Base-by-base conservation (phyloP, 2,888 invertebrate genomes). In the Marasmarcha lunaedactyla region DNA sequence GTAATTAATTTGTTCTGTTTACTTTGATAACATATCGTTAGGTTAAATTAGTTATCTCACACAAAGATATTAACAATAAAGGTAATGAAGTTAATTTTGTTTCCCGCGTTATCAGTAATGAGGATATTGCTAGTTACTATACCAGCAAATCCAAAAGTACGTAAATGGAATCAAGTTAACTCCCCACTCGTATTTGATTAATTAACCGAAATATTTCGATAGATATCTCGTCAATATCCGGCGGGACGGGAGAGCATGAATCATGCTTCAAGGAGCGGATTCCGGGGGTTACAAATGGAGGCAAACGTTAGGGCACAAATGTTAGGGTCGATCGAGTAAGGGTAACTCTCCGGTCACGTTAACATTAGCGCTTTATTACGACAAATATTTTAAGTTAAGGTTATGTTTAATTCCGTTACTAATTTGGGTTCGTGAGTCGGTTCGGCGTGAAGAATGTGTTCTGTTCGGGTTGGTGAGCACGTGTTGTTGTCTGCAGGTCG, bases 331-430 rank as follows among this genome's bases (percentile, higher is more conserved):
- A 74, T 74, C 74, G 67, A 70, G 65, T 70, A 72, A 69, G 83
- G 78, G 81, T 79, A 79, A 81, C 74, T 78, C 74, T 78, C 65
- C 70, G 71, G 71, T 76, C 74, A 71, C 83, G 72, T 72, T 77
- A 79, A 78, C 77, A 73, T 76, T 30, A 71, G 67, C 61, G 64
- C 70, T 78, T 72, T 76, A 76, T 78, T 77, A 74, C 61, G 62
- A 70, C 20, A 20, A 20, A 20, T 20, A 20, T 5, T 20, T 20
- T 20, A 20, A 3, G 20, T 5, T 20, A 20, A 20, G 20, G 20
- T 20, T 20, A 20, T 20, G 20, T 20, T 20, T 5, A 20, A 7
- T 5, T 3, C 20, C 7, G 20, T 5, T n/a, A 7, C 20, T 20
- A 20, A 20, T 20, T 20, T 4, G 10, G 11, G 4, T 3, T 11